Evolutionary conservation across 1,140 invertebrate species (phyloP), one percentile per base, ranked within the genome.

Genomic region (Reticulitermes speratus): DNA sequence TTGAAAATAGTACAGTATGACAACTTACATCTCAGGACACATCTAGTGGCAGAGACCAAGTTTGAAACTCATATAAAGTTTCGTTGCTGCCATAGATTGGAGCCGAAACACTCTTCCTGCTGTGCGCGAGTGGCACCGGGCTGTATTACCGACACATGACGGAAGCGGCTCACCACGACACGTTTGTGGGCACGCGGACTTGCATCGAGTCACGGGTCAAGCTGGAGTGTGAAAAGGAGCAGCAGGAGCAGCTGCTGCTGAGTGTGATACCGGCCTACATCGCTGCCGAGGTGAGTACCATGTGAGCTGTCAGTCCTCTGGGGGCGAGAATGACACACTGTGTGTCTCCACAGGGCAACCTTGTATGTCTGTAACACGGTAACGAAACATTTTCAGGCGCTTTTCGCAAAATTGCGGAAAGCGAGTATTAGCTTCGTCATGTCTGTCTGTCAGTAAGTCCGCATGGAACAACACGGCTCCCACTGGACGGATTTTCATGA

Each of bases 251-350:
- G 89, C 92, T 98, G 81, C 91, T 99, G 69, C 93, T 98, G 19
- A 98, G 97, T 88, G 97, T 98, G 85, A 98, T 98, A 87, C 97
- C 97, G 0, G 97, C 97, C 12, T 98, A 98, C 89, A 97, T 98
- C 83, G 96, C 97, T 16, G 96, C 96, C 1, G 96, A 97, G 94
- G 96, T 96, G 48, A 83, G 86, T 82, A 2, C 44, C 16, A 1
- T 44, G 0, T 65, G 12, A 48, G 14, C 45, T 9, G 45, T 7
- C 45, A 48, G 45, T 38, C 38, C 2, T 38, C 45, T 48, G 9
- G 45, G 59, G 7, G 16, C 16, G 14, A 5, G 21, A 23, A 59
- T 14, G 55, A 59, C 2, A 59, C 55, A 23, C 2, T 23, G 14
- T 6, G 55, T 59, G 55, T 59, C 55, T 59, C 38, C 38, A 38